Percentiles rank a stretch among this genome's conserved stretches.
Evolutionary conservation across 2,797 vertebrate species (phyloP).

Genomic region (Chelidonichthys spinosus): DNA sequence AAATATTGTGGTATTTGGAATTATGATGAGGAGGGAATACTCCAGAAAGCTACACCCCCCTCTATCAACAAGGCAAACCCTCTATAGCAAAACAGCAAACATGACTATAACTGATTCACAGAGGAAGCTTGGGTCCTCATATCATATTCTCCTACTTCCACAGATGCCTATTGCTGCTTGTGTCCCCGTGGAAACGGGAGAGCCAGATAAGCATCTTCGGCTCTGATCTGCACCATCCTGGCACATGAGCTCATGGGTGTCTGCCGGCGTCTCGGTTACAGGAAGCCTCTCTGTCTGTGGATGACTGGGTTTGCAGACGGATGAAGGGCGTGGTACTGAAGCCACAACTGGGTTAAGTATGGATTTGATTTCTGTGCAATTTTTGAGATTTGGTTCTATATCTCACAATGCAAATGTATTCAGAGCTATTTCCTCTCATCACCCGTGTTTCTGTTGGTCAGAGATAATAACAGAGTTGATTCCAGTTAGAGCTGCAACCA

Average conservation of each 20-base stretch:
- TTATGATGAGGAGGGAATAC: not conserved
- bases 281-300: conserved; percentile 57
- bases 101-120: not conserved
- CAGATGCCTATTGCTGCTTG: conserved; percentile 30
- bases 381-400: conserved; percentile 18
- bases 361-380: conserved; percentile 32
- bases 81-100: conserved; percentile 25
- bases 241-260: conserved; percentile 49
- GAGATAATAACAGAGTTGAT: too few species aligned
- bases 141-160: conserved; percentile 43
- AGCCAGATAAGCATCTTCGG: conserved; percentile 75
- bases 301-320: conserved; percentile 38
- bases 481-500: not conserved
- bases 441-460: not conserved
- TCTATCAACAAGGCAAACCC: conserved; percentile 5
- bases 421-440: conserved; percentile 1
- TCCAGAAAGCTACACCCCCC: not conserved
- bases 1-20: not conserved
- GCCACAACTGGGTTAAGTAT: conserved; percentile 31
- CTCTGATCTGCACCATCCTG: conserved; percentile 71
- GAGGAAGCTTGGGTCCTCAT: conserved; percentile 3
- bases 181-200: conserved; percentile 60
- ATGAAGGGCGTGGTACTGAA: conserved; percentile 42
- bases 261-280: conserved; percentile 53
- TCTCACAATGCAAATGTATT: conserved; percentile 7